These are phyloP conservation scores for Melopsittacus undulatus DNA, from an alignment of 2,797 vertebrate genomes.

Conservation along the genomic window DNA sequence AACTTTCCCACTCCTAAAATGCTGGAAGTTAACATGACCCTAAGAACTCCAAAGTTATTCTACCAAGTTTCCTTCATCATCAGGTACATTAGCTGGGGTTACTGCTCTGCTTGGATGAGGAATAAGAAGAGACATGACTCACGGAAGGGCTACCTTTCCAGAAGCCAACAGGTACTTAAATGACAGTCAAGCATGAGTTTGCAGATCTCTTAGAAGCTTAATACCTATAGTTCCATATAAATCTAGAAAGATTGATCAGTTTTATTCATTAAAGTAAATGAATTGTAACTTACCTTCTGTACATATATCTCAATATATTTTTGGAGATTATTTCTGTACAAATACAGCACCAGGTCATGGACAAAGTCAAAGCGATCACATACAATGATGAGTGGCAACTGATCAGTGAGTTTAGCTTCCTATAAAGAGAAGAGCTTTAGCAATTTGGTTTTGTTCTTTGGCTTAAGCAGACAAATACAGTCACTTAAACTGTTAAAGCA, in stretches of 20 bases:
- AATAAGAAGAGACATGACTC: not conserved
- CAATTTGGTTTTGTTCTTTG: not conserved
- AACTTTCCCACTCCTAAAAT: not conserved
- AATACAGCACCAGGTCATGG: slow-evolving; percentile 96
- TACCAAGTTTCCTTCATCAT: not conserved
- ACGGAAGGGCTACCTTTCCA: not conserved
- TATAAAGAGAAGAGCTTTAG: slow-evolving; percentile 70
- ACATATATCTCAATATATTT: slow-evolving; percentile 99
- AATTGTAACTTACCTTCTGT: slow-evolving; percentile 86
- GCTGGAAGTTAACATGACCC: not conserved
- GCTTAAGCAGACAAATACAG: slow-evolving; percentile 11
- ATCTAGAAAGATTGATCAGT: not conserved
- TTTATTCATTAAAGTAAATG: not conserved
- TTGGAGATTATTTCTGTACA: slow-evolving; percentile 98
- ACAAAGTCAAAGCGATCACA: slow-evolving; percentile 99
- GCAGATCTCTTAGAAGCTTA: not conserved
- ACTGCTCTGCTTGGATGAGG: not conserved
- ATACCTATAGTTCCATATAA: fast-evolving
- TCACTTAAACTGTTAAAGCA: slow-evolving; percentile 48
- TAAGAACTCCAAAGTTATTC: not conserved
- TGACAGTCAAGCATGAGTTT: not conserved
- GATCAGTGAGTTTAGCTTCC: slow-evolving; percentile 99
- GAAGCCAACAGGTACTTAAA: not conserved
- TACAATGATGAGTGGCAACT: slow-evolving; percentile 97
- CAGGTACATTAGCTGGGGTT: not conserved